Evolutionary conservation across 2,797 vertebrate species (phyloP).

Genomic region (Corythornis leucogaster): DNA sequence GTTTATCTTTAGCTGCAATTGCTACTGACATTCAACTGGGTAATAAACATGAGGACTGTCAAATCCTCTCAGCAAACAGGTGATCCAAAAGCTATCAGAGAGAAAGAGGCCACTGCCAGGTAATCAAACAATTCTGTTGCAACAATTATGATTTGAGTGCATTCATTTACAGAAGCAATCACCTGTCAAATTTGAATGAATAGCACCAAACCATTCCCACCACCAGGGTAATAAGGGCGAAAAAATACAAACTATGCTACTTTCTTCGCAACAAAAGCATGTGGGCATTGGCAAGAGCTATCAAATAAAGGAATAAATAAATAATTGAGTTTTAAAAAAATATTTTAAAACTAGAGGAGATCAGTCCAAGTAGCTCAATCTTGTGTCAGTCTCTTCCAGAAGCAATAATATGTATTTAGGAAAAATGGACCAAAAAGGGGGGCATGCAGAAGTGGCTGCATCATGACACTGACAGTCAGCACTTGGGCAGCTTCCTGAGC

Average conservation of each 20-base stretch:
- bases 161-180: conserved; percentile 79
- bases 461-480: background rate
- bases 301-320: background rate
- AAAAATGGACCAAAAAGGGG: background rate
- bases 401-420: background rate
- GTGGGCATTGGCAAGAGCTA: background rate
- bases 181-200: conserved; percentile 74
- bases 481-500: conserved; percentile 41
- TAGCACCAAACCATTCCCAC: conserved; percentile 66
- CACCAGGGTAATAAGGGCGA: conserved; percentile 5
- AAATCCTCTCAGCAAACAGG: conserved; percentile 81
- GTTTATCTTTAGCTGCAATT: conserved; percentile 84
- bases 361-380: background rate
- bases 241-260: conserved; percentile 51
- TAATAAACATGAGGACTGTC: conserved; percentile 86
- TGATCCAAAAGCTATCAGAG: conserved; percentile 82
- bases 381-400: background rate
- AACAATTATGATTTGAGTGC: conserved; percentile 79
- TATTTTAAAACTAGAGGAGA: background rate
- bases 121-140: conserved; percentile 83
- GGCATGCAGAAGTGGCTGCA: background rate
- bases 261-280: conserved; percentile 31
- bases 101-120: conserved; percentile 78
- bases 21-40: conserved; percentile 81
- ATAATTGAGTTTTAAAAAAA: background rate